These are phyloP conservation scores for Platysternon megacephalum DNA, from an alignment of 2,113 vertebrate genomes.

Conservation along the genomic window DNA sequence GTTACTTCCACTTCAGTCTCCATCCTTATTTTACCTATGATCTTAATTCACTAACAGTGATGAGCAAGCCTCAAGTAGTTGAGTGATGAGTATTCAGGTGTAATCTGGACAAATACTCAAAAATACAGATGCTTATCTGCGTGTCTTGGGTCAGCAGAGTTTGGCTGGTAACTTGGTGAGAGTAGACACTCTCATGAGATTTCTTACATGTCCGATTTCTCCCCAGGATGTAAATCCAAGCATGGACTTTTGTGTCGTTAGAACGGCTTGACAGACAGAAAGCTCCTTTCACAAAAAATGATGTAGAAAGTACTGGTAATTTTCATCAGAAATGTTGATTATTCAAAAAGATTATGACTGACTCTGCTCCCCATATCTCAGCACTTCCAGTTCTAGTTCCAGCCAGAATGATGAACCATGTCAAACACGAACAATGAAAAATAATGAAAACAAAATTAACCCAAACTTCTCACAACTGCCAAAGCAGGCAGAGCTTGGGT, in stretches of 20 bases:
- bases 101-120: neutral
- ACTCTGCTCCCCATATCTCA: neutral
- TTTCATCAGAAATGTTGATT: neutral
- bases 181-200: neutral
- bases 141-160: neutral
- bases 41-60: neutral
- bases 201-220: neutral
- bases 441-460: neutral
- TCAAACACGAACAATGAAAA: neutral
- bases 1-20: neutral
- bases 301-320: neutral
- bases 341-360: neutral
- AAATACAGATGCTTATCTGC: neutral
- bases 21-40: neutral
- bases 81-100: accelerated
- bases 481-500: neutral
- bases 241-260: accelerated
- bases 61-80: neutral
- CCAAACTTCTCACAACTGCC: neutral
- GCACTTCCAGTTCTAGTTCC: accelerated
- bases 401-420: neutral
- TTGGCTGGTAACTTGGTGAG: neutral
- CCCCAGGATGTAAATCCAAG: neutral
- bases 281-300: neutral
- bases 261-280: neutral